These are phyloP conservation scores for Achlya flavicornis DNA, from an alignment of 2,888 invertebrate genomes.

Conservation along the genomic window DNA sequence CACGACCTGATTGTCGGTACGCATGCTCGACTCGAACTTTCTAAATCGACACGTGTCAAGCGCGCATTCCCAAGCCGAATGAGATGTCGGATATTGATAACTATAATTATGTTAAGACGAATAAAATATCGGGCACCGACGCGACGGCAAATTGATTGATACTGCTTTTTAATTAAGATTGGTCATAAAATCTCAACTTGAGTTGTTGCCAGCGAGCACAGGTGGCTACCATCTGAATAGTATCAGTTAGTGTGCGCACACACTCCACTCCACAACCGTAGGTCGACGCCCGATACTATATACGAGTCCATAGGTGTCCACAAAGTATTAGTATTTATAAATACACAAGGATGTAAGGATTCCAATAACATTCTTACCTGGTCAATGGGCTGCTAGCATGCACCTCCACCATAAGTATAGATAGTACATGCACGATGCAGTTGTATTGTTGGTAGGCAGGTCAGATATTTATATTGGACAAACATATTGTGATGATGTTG, in stretches of 20 bases:
- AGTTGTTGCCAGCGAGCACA: neutral
- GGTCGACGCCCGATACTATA: conserved; percentile 34
- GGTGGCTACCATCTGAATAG: neutral
- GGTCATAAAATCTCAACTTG: too few species aligned
- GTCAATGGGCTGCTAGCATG: conserved; percentile 68
- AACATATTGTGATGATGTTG: conserved; percentile 25
- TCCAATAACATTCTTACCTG: conserved; percentile 59
- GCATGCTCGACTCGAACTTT: conserved; percentile 15
- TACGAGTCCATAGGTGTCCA: conserved; percentile 23
- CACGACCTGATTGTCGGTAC: neutral
- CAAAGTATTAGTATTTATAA: conserved; percentile 40
- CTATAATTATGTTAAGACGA: neutral
- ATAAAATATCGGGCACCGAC: conserved; percentile 4
- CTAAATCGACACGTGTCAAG: conserved; percentile 23
- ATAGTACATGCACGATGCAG: conserved; percentile 68
- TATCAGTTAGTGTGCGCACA: neutral
- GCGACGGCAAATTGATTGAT: neutral
- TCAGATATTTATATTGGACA: conserved; percentile 57
- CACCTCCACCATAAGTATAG: conserved; percentile 74
- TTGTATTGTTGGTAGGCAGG: conserved; percentile 37
- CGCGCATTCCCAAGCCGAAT: conserved; percentile 41
- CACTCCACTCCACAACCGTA: neutral
- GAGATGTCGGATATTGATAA: neutral
- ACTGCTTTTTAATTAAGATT: neutral
- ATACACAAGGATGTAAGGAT: conserved; percentile 44